Conservation (phyloP, 2,797 vertebrate genomes). For the Myotis daubentonii region DNA sequence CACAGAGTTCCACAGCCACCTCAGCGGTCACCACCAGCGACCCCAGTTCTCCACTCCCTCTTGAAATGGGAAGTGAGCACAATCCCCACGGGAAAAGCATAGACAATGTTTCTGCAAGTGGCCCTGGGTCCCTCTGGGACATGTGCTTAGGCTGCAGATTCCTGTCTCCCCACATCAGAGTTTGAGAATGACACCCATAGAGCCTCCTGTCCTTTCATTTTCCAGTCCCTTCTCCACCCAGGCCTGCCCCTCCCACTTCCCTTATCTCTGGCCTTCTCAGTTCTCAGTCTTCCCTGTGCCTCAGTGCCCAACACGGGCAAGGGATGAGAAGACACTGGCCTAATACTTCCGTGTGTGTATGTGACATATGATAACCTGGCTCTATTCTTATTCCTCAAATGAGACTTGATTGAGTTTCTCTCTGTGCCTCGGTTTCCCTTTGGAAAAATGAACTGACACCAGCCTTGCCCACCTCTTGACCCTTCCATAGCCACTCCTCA, state of each 20-base stretch:
- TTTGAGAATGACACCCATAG: not conserved
- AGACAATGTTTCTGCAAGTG: not conserved
- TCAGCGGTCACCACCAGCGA: not conserved
- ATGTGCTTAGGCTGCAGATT: not conserved
- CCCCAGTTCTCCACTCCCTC: not conserved
- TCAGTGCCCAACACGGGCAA: not conserved
- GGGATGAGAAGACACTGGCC: not conserved
- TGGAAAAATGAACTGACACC: not conserved
- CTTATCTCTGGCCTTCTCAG: not conserved
- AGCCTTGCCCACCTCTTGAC: not conserved
- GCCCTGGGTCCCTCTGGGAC: not conserved
- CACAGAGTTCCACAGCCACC: not conserved
- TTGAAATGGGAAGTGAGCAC: not conserved
- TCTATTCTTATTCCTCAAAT: not conserved
- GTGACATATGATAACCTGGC: not conserved
- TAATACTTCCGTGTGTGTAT: not conserved
- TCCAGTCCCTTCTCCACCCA: not conserved
- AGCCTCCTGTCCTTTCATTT: not conserved
- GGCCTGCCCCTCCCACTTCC: not conserved
- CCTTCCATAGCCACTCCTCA: not conserved
- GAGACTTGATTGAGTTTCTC: not conserved
- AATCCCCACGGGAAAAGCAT: not conserved
- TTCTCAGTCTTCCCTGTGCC: not conserved
- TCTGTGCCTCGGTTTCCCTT: slow-evolving; percentile 39
- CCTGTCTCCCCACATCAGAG: not conserved